Conservation (phyloP, 2,888 invertebrate genomes). For the Trichacis sp. region DNA sequence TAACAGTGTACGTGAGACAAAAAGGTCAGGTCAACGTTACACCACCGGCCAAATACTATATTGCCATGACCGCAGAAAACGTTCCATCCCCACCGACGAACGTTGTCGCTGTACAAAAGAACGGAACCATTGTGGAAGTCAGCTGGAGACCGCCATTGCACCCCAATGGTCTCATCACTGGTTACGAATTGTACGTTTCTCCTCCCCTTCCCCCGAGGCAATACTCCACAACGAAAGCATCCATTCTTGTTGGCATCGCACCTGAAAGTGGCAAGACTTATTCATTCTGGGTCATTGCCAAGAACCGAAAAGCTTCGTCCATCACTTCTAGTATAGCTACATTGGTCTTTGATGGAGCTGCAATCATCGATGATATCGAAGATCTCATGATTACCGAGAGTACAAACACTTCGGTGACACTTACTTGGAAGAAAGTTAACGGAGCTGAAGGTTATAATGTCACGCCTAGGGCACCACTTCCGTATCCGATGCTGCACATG, state of each 20-base stretch:
- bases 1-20: constrained; percentile 80
- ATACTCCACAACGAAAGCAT: constrained; percentile 63
- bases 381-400: constrained; percentile 70
- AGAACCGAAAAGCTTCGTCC: constrained; percentile 75
- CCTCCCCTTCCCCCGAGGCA: constrained; percentile 75
- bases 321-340: constrained; percentile 73
- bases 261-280: constrained; percentile 75
- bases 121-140: constrained; percentile 76
- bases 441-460: constrained; percentile 75
- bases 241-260: constrained; percentile 72
- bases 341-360: constrained; percentile 76
- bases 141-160: constrained; percentile 77
- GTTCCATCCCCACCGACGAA: constrained; percentile 79
- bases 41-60: constrained; percentile 74
- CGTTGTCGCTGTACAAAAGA: constrained; percentile 75
- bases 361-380: constrained; percentile 74
- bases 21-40: constrained; percentile 72
- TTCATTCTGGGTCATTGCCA: constrained; percentile 81
- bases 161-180: constrained; percentile 75
- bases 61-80: constrained; percentile 78
- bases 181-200: constrained; percentile 76
- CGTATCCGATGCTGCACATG: constrained; percentile 72
- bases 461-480: constrained; percentile 69
- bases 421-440: constrained; percentile 75
- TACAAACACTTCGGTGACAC: constrained; percentile 71